Base-by-base conservation (phyloP, 2,797 vertebrate species). In the Sarcoramphus papa region DNA sequence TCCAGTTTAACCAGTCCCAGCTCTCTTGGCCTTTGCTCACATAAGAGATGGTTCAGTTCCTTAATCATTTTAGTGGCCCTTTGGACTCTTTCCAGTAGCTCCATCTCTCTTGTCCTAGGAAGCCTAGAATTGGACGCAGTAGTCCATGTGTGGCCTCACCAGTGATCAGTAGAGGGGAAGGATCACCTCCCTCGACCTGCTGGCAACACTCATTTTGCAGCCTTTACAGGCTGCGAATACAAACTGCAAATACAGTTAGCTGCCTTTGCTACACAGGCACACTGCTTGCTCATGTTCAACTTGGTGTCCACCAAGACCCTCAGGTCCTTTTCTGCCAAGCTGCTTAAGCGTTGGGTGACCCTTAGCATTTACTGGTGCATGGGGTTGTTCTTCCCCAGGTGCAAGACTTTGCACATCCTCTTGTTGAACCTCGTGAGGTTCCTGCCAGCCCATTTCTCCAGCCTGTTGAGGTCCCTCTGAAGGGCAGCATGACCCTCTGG, bases 331-430 rank as follows among this genome's bases (percentile, higher is more conserved):
- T 76, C 54, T 83, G 37, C 43, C 33, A 13, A 18, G 2, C 11
- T 68, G 21, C 57, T 63, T 40, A 67, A 56, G 59, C 19, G 31
- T 33, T 84, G 87, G 7, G 35, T 70, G 56, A 20, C 62, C n/a
- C 33, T 43, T 33, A 24, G 9, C 0, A 2, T 13, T 14, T 50
- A 0, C 59, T 64, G 67, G 3, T 59, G 73, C 5, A 8, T 23
- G 73, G 53, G 28, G 15, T 41, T 65, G 53, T 53, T 60, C 48
- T 67, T 70, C 41, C 37, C 17, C 3, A 0, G 23, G 6, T 47
- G 22, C 7, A 73, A 33, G 31, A 73, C 65, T 35, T 83, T 41
- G 18, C 23, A 18, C 40, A 67, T 59, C 68, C 12, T 91, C 76
- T 83, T 50, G 67, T 35, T 70, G 56, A 79, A 48, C 40, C 21